A percentile compares a stretch with the other conserved stretches of the same genome.
Evolutionary conservation across 2,888 invertebrate species (phyloP).

Genomic region (Steinernema hermaphroditum): DNA sequence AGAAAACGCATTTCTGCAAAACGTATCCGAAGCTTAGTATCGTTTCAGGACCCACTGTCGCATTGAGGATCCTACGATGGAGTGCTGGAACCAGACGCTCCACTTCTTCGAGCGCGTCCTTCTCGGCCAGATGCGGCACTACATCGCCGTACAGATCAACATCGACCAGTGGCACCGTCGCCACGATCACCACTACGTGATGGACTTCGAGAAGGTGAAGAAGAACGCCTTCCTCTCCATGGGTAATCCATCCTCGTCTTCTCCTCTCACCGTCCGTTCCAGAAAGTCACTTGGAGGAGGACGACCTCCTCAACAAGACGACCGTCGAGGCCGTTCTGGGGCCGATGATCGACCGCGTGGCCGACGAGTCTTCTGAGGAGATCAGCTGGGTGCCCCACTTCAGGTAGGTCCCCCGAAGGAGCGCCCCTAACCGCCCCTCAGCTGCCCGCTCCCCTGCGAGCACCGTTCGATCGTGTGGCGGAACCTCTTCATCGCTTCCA

Average conservation of each 20-base stretch:
- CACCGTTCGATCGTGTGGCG: slow-evolving; percentile 49
- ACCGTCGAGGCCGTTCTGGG: slow-evolving; percentile 42
- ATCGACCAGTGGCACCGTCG: slow-evolving; percentile 58
- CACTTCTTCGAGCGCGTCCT: slow-evolving; percentile 51
- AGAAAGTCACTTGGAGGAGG: slow-evolving; percentile 39
- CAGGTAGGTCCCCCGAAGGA: slow-evolving; percentile 32
- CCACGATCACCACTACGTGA: slow-evolving; percentile 43
- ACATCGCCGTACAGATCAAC: slow-evolving; percentile 55
- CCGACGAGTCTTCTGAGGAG: slow-evolving; percentile 38
- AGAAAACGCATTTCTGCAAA: no score
- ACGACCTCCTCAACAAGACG: slow-evolving; percentile 39
- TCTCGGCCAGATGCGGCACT: slow-evolving; percentile 55
- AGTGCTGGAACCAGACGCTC: slow-evolving; percentile 54
- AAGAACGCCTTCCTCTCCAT: slow-evolving; percentile 40
- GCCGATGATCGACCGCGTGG: slow-evolving; percentile 41
- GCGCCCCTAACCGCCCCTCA: no score
- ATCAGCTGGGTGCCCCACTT: slow-evolving; percentile 51
- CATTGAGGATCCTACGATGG: slow-evolving; percentile 36
- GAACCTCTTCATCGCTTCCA: slow-evolving; percentile 52
- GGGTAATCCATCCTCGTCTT: slow-evolving; percentile 33
- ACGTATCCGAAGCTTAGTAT: no score
- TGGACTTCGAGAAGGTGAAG: slow-evolving; percentile 42
- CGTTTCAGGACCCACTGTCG: slow-evolving; percentile 48
- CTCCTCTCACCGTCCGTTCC: slow-evolving; percentile 16
- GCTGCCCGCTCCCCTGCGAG: slow-evolving; percentile 59